phyloP scores from a whole-genome alignment of 2,888 invertebrate genomes.

The Lobophora halterata region DNA sequence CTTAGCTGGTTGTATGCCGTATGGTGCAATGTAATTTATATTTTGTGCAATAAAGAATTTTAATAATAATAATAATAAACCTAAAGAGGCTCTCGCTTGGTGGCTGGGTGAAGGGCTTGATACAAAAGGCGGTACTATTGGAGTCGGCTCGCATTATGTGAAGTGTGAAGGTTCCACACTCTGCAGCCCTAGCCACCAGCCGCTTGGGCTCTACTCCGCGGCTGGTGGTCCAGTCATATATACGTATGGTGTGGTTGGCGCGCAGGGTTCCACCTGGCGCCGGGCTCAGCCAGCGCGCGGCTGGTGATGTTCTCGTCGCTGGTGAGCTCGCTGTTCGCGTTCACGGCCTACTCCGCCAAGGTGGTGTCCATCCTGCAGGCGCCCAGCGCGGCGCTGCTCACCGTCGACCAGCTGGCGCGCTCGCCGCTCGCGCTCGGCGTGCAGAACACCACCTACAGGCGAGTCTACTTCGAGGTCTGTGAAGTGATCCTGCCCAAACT shows the following conservation, averaged over 20 bases:
- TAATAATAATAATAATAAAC: no score
- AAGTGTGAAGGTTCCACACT: no score
- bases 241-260: not conserved
- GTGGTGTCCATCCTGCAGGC: constrained; percentile 83
- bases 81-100: no score
- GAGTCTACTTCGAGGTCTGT: constrained; percentile 76
- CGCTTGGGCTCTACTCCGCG: no score
- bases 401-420: constrained; percentile 75
- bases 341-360: constrained; percentile 84
- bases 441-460: constrained; percentile 82
- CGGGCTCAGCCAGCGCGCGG: constrained; percentile 72
- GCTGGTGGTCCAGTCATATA: not conserved
- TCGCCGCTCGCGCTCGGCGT: constrained; percentile 80
- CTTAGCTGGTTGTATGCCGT: no score
- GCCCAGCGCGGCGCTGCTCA: constrained; percentile 80
- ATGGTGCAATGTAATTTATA: no score
- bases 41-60: no score
- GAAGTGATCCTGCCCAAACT: no score
- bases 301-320: constrained; percentile 79
- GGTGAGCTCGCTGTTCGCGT: constrained; percentile 78
- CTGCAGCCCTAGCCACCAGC: no score
- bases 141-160: no score
- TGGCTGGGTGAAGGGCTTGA: no score
- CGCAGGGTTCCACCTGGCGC: constrained; percentile 69
- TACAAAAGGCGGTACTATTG: no score